Conservation (phyloP, 1,140 invertebrate species). For the Zaprionus africanus region DNA sequence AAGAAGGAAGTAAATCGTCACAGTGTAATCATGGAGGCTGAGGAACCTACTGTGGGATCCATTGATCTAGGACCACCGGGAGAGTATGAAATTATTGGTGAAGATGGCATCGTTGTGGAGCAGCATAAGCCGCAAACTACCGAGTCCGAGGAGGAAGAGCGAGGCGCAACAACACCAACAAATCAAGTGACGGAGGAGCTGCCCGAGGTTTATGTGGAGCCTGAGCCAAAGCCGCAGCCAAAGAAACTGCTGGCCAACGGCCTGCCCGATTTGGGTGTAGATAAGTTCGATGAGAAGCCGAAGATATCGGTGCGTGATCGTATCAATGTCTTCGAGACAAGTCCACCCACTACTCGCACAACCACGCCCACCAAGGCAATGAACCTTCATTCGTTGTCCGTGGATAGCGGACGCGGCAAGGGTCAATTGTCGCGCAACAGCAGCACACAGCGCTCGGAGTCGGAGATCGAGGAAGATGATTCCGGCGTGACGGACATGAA, state of each 20-base stretch:
- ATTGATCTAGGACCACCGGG: constrained; percentile 59
- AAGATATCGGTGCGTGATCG: constrained; percentile 79
- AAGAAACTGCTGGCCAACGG: constrained; percentile 61
- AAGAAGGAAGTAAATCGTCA: constrained; percentile 40
- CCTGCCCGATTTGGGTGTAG: constrained; percentile 67
- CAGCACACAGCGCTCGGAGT: constrained; percentile 84
- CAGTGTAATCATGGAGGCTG: constrained; percentile 50
- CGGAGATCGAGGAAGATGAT: constrained; percentile 88
- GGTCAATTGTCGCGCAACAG: constrained; percentile 78
- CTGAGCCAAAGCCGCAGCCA: constrained; percentile 32
- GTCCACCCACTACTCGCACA: not conserved
- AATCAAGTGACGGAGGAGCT: constrained; percentile 36
- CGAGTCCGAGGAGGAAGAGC: constrained; percentile 54
- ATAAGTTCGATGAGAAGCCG: constrained; percentile 62
- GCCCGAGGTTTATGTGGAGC: constrained; percentile 67
- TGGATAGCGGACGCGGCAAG: constrained; percentile 71
- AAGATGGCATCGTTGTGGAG: constrained; percentile 52
- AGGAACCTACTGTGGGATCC: constrained; percentile 30
- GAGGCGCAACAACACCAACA: constrained; percentile 57
- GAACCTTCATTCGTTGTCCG: constrained; percentile 66
- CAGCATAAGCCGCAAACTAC: constrained; percentile 24
- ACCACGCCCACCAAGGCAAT: constrained; percentile 38
- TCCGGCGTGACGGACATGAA: constrained; percentile 90
- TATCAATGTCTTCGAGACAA: constrained; percentile 80
- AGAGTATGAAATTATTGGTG: constrained; percentile 57